These are phyloP conservation scores for Paguma larvata DNA, from an alignment of 2,797 vertebrate species.

Conservation along the genomic window DNA sequence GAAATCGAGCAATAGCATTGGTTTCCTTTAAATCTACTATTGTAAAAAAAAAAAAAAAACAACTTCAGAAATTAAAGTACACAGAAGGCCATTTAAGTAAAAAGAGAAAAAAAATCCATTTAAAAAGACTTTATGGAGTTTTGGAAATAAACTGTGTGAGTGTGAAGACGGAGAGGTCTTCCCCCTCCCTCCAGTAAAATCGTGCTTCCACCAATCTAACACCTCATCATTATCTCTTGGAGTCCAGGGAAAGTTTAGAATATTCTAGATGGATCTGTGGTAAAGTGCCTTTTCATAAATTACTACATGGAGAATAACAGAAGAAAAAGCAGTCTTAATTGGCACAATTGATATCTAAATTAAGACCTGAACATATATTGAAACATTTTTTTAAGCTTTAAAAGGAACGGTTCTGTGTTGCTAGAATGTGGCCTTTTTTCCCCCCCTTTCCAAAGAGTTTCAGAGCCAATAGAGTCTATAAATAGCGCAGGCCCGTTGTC, in stretches of 20 bases:
- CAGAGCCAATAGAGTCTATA: constrained; percentile 76
- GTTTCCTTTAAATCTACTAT: neutral
- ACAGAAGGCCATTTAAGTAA: neutral
- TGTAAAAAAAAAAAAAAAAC: neutral
- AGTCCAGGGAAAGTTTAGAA: neutral
- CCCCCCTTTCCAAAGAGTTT: constrained; percentile 55
- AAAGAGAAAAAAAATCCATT: neutral
- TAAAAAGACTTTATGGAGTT: neutral
- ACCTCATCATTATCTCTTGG: neutral
- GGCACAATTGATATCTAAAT: constrained; percentile 65
- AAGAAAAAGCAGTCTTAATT: constrained; percentile 53
- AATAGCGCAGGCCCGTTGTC: constrained; percentile 78
- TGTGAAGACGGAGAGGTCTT: neutral
- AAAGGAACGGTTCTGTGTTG: constrained; percentile 75
- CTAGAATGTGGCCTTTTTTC: constrained; percentile 59
- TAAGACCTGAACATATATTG: constrained; percentile 65
- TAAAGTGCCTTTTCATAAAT: constrained; percentile 64
- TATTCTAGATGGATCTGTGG: constrained; percentile 32
- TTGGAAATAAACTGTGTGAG: constrained; percentile 22
- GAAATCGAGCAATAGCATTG: neutral
- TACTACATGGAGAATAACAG: constrained; percentile 44
- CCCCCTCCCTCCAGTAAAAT: neutral
- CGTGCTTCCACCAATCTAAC: neutral
- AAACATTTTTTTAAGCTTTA: constrained; percentile 74
- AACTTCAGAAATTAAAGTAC: neutral